Conservation (phyloP, 2,113 vertebrate species). For the Trachemys scripta region DNA sequence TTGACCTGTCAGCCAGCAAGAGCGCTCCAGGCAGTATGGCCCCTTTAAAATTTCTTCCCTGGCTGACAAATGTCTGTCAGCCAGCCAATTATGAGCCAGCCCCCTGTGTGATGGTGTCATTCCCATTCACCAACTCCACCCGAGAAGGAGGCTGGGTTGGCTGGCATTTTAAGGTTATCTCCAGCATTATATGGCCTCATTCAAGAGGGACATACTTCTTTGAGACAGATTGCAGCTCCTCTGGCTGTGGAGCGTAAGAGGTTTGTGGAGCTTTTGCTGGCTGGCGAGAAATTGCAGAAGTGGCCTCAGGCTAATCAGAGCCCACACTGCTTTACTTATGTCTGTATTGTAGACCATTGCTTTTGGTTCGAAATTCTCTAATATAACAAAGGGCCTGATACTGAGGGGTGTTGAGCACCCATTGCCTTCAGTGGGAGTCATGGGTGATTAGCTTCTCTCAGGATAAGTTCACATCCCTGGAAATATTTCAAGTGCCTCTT, state of each 20-base stretch:
- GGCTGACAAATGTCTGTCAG: rapidly evolving
- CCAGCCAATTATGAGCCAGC: neutral
- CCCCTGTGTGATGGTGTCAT: neutral
- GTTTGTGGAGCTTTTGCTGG: neutral
- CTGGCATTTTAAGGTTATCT: rapidly evolving
- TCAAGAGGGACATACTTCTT: neutral
- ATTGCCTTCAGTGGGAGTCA: neutral
- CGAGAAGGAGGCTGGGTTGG: neutral
- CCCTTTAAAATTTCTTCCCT: neutral
- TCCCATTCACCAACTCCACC: neutral
- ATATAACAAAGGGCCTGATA: rapidly evolving
- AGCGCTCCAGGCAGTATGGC: neutral
- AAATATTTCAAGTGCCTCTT: neutral
- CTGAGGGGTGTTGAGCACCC: neutral
- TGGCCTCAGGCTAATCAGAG: neutral
- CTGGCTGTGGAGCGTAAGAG: neutral
- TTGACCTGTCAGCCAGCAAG: neutral
- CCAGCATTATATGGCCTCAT: rapidly evolving
- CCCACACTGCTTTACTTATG: neutral
- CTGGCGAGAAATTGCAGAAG: neutral
- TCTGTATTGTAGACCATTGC: neutral
- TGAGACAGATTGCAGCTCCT: neutral
- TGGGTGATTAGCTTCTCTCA: neutral
- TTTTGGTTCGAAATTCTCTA: neutral
- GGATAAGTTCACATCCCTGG: neutral